Conservation (phyloP, 2,797 vertebrate genomes). For the Molossus molossus region DNA sequence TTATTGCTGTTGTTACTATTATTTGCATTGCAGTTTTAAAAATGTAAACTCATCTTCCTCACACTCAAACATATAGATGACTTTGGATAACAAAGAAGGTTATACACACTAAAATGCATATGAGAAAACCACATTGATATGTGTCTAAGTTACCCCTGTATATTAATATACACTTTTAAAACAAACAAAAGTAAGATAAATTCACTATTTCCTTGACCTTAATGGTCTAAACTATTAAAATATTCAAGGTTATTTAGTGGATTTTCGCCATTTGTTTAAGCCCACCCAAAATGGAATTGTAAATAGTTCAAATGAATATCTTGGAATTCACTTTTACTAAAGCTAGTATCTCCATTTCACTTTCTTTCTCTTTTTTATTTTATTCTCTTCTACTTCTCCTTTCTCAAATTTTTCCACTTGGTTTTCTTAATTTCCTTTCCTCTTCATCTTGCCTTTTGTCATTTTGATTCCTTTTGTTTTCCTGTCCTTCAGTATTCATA, state of each 20-base stretch:
- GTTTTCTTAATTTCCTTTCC: background rate
- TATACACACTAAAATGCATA: background rate
- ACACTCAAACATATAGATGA: background rate
- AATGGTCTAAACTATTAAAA: conserved; percentile 31
- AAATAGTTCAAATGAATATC: background rate
- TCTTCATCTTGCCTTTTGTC: background rate
- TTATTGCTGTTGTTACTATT: background rate
- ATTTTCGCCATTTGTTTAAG: conserved; percentile 5
- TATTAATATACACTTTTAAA: background rate
- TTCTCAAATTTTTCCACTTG: background rate
- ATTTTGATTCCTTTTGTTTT: background rate
- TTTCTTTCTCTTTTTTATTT: background rate
- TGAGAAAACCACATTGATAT: background rate
- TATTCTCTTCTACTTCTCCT: background rate
- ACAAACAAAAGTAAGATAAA: background rate
- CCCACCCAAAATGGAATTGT: background rate
- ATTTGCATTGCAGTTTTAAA: background rate
- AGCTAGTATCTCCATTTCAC: background rate
- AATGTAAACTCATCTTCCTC: background rate
- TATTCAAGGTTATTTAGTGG: background rate
- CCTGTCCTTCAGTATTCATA: background rate
- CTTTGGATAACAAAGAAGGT: background rate
- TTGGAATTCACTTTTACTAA: conserved; percentile 41
- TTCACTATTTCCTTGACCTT: background rate
- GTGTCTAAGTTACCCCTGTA: background rate